Evolutionary conservation across 2,113 vertebrate genomes (phyloP), one percentile per base, ranked within the genome.

Genomic region (Mola mola): DNA sequence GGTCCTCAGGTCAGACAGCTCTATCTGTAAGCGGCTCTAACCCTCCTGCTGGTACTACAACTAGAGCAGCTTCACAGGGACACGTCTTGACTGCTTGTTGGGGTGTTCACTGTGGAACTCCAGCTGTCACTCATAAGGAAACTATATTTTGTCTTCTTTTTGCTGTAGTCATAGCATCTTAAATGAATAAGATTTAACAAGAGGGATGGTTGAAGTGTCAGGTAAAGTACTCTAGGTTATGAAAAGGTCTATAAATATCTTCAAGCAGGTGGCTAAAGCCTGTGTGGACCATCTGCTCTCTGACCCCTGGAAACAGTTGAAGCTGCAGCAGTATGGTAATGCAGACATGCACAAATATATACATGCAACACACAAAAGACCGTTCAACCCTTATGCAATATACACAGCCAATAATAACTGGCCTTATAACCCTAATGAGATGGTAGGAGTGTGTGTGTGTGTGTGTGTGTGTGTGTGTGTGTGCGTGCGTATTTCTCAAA

Each of bases 261-360:
- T n/a, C 46, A 62, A 79, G 75, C 68, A 85, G 85, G 81, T 87
- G 86, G 84, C 79, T 82, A 71, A 90, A 86, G 60, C 84, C 81
- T 72, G 66, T 61, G 73, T 76, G 63, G 74, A 29, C 89, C 87
- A 89, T 91, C 87, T 91, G 90, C 75, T 86, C 66, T 42, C 65
- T 72, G 67, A 83, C 81, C 71, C 72, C 66, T 25, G 4, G 52
- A 72, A 75, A 58, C 24, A 53, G 49, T 19, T 21, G 16, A 70
- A 41, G 43, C 59, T 49, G 43, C 40, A 31, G 16, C 13, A 17
- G 29, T 25, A n/a, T 49, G 38, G 20, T 34, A 25, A 11, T 56
- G 37, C 31, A 7, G 63, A 15, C 46, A 25, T 24, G 17, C 24
- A n/a, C 21, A 38, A 19, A n/a, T 22, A 48, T 43, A n/a, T 21